Conservation (phyloP, 2,888 invertebrate genomes). For the Troilus luridus region DNA sequence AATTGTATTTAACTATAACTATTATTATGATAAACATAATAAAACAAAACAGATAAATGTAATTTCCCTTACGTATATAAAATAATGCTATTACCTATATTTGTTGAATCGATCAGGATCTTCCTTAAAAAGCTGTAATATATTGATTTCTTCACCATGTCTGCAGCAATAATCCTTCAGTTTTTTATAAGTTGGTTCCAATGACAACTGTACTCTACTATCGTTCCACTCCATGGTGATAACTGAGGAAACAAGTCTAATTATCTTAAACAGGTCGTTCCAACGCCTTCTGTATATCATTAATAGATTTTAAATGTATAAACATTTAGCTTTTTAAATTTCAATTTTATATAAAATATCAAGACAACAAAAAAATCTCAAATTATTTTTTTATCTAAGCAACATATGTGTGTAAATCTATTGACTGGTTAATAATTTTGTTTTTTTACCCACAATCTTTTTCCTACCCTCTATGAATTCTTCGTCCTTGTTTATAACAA, state of each 20-base stretch:
- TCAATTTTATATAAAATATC: neutral
- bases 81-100: conserved; percentile 79
- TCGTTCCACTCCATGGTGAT: conserved; percentile 57
- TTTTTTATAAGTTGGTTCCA: conserved; percentile 81
- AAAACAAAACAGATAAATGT: neutral
- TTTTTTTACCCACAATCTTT: neutral
- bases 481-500: no score
- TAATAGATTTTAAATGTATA: neutral
- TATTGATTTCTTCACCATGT: conserved; percentile 82
- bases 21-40: neutral
- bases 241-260: conserved; percentile 51
- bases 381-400: neutral
- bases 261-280: neutral
- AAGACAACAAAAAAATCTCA: neutral
- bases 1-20: no score
- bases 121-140: conserved; percentile 84
- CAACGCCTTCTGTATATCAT: conserved; percentile 55
- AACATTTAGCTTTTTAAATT: neutral
- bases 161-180: conserved; percentile 81
- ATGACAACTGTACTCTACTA: neutral
- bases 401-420: neutral
- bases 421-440: neutral
- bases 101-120: conserved; percentile 89
- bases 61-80: conserved; percentile 15
- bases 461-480: neutral